These are phyloP conservation scores for Lysandra coridon DNA, from an alignment of 2,888 invertebrate genomes.

Conservation along the genomic window DNA sequence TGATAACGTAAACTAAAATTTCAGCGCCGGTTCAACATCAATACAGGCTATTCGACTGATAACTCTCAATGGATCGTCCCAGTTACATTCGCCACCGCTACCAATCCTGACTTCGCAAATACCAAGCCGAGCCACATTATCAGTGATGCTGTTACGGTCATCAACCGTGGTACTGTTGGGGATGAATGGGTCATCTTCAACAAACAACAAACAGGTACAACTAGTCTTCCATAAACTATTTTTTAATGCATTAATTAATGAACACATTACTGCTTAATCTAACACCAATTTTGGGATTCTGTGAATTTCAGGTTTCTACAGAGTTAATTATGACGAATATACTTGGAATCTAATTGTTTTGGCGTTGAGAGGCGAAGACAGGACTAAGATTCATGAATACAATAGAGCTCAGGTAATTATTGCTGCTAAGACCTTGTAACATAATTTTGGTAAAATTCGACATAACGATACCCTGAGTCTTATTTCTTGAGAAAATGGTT, in stretches of 20 bases:
- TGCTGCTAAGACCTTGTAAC: not conserved
- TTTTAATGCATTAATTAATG: not conserved
- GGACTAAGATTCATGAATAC: constrained; percentile 77
- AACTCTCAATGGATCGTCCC: constrained; percentile 67
- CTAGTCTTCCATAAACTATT: not conserved
- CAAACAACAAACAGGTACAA: constrained; percentile 79
- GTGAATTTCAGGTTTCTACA: constrained; percentile 80
- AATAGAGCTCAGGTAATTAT: constrained; percentile 86
- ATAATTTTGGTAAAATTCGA: not conserved
- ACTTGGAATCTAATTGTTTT: constrained; percentile 78
- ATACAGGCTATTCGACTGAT: constrained; percentile 55
- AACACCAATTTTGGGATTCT: not conserved
- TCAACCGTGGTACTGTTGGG: constrained; percentile 55
- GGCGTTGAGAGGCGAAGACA: constrained; percentile 59
- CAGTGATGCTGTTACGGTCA: constrained; percentile 50
- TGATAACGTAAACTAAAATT: constrained; percentile 38
- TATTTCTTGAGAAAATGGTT: too few species aligned
- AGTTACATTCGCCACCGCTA: constrained; percentile 62
- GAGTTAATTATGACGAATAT: constrained; percentile 83
- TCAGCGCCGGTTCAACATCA: constrained; percentile 76
- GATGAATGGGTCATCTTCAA: constrained; percentile 82
- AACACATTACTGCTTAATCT: not conserved
- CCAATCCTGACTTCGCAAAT: constrained; percentile 63
- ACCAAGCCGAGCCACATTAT: constrained; percentile 70
- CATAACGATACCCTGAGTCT: too few species aligned